Percentiles rank a stretch among this genome's conserved stretches.
Conservation (phyloP, 2,888 invertebrate species). For the Conomelus anceps region DNA sequence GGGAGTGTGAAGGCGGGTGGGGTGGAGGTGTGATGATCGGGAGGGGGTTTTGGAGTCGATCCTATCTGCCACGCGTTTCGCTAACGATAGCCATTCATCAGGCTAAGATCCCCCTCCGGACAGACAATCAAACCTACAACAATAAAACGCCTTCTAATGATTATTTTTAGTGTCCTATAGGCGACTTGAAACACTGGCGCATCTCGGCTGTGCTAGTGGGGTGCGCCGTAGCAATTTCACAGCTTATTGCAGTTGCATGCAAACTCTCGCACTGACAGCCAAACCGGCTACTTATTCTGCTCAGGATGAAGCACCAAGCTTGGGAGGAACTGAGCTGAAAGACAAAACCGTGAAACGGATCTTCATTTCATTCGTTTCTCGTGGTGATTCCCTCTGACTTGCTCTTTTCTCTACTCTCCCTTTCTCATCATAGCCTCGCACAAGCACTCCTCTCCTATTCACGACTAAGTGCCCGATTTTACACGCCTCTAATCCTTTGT, state of each 20-base stretch:
- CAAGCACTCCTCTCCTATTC: no score
- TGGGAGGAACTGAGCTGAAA: background rate
- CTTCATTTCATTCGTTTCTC: background rate
- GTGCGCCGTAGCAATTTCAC: slow-evolving; percentile 13
- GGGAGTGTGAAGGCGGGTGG: background rate
- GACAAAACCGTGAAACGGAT: background rate
- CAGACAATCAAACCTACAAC: slow-evolving; percentile 13
- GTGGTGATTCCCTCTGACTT: background rate
- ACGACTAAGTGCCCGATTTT: background rate
- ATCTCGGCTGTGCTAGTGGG: no score
- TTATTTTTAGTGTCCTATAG: slow-evolving; percentile 8
- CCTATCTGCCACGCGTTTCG: slow-evolving; percentile 3
- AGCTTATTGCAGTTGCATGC: slow-evolving; percentile 15
- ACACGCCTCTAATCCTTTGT: background rate
- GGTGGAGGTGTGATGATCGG: background rate
- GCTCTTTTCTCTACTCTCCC: no score
- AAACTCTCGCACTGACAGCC: slow-evolving; percentile 11
- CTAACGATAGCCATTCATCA: slow-evolving; percentile 7
- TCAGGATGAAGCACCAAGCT: background rate
- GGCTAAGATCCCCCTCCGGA: slow-evolving; percentile 11
- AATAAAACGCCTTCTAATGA: slow-evolving; percentile 12
- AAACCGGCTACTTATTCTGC: background rate
- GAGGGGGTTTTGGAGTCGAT: background rate
- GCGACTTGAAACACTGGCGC: background rate
- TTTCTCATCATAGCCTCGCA: background rate